Percentiles rank a stretch among this genome's conserved stretches.
Evolutionary conservation across 2,797 vertebrate species (phyloP).

Genomic region (Apodemus agrarius): DNA sequence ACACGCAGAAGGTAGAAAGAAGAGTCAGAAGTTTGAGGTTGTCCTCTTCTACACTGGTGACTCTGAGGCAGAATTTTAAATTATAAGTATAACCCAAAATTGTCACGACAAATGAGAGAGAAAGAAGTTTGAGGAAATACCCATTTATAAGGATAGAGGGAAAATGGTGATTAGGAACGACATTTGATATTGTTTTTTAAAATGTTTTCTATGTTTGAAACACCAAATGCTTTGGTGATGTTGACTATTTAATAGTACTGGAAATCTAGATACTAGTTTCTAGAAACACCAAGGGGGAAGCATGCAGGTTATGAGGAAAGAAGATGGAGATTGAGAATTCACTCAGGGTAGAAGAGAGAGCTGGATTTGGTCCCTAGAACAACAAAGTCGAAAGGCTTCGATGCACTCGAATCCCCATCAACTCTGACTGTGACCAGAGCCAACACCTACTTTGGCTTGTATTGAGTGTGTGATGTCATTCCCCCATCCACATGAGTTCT

Average conservation of each 20-base stretch:
- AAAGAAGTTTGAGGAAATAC: not conserved
- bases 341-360: not conserved
- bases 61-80: not conserved
- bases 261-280: not conserved
- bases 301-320: not conserved
- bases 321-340: not conserved
- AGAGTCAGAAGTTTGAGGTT: not conserved
- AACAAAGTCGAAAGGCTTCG: not conserved
- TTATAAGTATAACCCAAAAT: not conserved
- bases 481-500: not conserved
- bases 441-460: not conserved
- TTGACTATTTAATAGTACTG: not conserved
- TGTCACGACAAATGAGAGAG: not conserved
- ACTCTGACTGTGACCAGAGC: not conserved
- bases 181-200: slow-evolving; percentile 24
- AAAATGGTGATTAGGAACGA: not conserved
- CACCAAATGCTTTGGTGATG: not conserved
- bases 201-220: not conserved
- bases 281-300: not conserved
- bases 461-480: not conserved
- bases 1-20: too few relatives aligned
- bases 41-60: not conserved
- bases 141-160: not conserved
- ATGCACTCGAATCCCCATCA: not conserved
- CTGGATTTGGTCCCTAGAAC: not conserved